Base-by-base conservation (phyloP, 2,797 vertebrate genomes). In the Kryptopterus vitreolus region DNA sequence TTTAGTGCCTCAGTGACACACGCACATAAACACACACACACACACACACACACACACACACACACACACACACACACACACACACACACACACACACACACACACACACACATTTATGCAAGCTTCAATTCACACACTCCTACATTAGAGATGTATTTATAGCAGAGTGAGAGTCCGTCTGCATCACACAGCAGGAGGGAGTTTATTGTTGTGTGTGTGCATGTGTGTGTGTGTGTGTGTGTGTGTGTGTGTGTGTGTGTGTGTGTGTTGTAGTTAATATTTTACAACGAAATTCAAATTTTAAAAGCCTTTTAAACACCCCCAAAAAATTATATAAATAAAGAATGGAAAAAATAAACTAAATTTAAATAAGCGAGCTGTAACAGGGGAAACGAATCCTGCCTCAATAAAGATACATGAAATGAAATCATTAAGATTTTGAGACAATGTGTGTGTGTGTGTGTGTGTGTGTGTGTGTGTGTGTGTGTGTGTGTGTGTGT, bases 71-170 rank as follows among this genome's bases (percentile, higher is more conserved):
- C 26, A 53, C 18, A 35, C 29, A n/a, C 26, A 16, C 22, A 29
- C 46, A 24, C 20, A 57, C 20, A 55, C 50, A 38, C 52, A 35
- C 50, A 66, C 63, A 66, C 18, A 66, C 63, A 38, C 31, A 38
- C 63, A 38, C 63, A 22, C 20, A 35, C 62, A 65, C 62, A 65
- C 0, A 65, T 20, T 35, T 29, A 65, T 16, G 33, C 63, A 58
- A 11, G 31, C 72, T 38, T 61, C 6, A 26, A 13, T 22, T 38
- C 38, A 75, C 55, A 59, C 72, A 74, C n/a, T 58, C 31, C 53
- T 73, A 57, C 71, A 58, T 58, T 73, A 38, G 33, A 73, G 31
- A 58, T 31, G 53, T 73, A 73, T 73, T 73, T 73, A 38, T 73
- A 73, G 31, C 53, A 13, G 9, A 71, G 20, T 1, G 10, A 24